Evolutionary conservation across 1,140 invertebrate species (phyloP).

Genomic region (Leptinotarsa undecemlineata): DNA sequence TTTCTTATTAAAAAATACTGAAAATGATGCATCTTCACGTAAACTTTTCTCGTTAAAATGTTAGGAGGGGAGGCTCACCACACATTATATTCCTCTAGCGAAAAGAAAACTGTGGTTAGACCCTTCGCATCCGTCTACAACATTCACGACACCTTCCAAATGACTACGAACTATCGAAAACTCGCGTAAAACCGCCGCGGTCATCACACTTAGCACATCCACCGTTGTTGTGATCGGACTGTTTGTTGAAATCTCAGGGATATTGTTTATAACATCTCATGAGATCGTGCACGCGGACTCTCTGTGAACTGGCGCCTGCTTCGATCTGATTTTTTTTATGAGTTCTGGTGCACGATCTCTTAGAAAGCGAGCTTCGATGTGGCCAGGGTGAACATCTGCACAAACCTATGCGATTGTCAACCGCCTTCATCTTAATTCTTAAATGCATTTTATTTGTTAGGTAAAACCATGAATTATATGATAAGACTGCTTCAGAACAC

Average conservation of each 20-base stretch:
- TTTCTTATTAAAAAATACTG: too few species aligned
- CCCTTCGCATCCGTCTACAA: not conserved
- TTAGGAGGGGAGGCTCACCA: not conserved
- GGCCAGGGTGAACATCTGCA: too few species aligned
- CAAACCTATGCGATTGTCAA: too few species aligned
- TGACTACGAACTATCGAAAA: not conserved
- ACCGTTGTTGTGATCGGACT: constrained; percentile 2
- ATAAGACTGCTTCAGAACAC: too few species aligned
- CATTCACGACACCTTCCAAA: not conserved
- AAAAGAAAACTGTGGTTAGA: not conserved
- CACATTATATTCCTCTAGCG: constrained; percentile 8
- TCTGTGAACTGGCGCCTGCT: not conserved
- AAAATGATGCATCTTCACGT: too few species aligned
- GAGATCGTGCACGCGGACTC: not conserved
- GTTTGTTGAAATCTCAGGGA: not conserved
- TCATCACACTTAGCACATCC: constrained; percentile 8
- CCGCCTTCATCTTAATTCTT: too few species aligned
- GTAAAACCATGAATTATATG: too few species aligned
- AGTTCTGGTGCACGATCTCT: not conserved
- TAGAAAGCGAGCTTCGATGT: too few species aligned
- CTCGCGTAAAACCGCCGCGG: not conserved
- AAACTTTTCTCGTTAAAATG: too few species aligned
- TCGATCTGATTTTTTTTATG: not conserved
- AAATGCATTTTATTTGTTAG: too few species aligned
- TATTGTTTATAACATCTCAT: constrained; percentile 5